Evolutionary conservation across 2,797 vertebrate genomes (phyloP), one percentile per base, ranked within the genome.

Genomic region (Myripristis jacobus): DNA sequence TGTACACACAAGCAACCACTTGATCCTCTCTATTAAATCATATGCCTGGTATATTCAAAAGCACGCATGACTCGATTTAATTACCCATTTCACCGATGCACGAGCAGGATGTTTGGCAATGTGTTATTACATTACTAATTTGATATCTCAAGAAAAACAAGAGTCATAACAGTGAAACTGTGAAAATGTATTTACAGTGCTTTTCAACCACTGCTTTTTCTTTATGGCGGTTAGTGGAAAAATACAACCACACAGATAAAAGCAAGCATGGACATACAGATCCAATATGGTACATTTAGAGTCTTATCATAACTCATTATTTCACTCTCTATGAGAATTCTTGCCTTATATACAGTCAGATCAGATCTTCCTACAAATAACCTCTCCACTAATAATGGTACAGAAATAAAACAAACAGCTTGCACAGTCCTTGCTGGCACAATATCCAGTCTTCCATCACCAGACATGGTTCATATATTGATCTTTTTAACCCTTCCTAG

Each of bases 291-390:
- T 55, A 52, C 25, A 70, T 71, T 50, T 68, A 68, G 48, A 83
- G 51, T 24, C 19, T 8, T 43, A 16, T 11, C 11, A 36, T 7
- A 31, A 43, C 1, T 58, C 54, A 47, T 11, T 60, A 54, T 51
- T 62, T 62, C 34, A 77, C 74, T 75, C 54, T 75, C 58, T 15
- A 31, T 59, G 50, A 10, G 19, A 9, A 57, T 18, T 36, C 1
- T 66, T n/a, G n/a, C n/a, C n/a, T n/a, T n/a, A n/a, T n/a, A n/a
- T 4, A 66, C 47, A 64, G 18, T 58, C 41, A 13, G 19, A 54
- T 61, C 24, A 52, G 36, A 54, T 54, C 38, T 18, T 29, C 27
- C 4, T n/a, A 25, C 13, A 48, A 25, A 43, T 41, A 22, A 16
- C 2, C 0, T 64, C 10, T 15, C 22, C 12, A 43, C 56, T 19